A percentile compares a stretch with the other conserved stretches of the same genome.
These are phyloP conservation scores for Pseudorhiza aurosa DNA, from an alignment of 30 jellyfish, hydroid and myxozoan species.

Conservation along the genomic window DNA sequence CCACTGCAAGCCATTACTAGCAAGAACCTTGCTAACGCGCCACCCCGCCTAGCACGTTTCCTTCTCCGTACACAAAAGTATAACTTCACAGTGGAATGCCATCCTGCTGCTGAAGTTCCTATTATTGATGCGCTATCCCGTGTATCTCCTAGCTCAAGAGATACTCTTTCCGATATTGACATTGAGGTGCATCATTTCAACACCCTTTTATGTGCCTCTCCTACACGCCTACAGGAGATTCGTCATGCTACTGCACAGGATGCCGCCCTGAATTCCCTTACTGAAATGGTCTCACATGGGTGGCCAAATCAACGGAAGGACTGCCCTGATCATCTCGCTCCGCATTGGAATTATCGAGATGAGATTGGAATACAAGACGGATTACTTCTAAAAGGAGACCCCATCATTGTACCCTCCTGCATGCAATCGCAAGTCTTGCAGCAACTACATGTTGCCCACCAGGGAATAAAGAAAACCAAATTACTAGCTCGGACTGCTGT, in stretches of 20 bases:
- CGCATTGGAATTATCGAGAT: slow-evolving; percentile 18
- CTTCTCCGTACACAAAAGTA: slow-evolving; percentile 25
- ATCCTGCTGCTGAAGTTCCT: slow-evolving; percentile 18
- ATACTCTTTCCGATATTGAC: background rate
- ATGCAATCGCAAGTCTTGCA: slow-evolving; percentile 11
- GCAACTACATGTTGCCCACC: slow-evolving; percentile 55
- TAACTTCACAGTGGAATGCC: slow-evolving; percentile 24
- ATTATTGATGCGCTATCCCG: slow-evolving; percentile 32
- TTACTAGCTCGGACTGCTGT: slow-evolving; percentile 39
- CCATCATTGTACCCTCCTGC: slow-evolving; percentile 10
- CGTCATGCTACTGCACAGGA: slow-evolving; percentile 18
- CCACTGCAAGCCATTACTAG: slow-evolving; percentile 31
- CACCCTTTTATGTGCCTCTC: background rate
- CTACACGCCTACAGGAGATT: slow-evolving; percentile 10
- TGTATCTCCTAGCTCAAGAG: slow-evolving; percentile 6
- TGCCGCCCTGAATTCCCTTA: background rate
- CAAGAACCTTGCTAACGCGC: slow-evolving; percentile 32
- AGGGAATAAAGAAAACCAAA: slow-evolving; percentile 39
- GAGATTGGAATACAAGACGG: slow-evolving; percentile 14
- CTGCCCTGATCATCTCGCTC: slow-evolving; percentile 11
- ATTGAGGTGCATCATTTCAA: slow-evolving; percentile 6
- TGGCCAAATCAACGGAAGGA: slow-evolving; percentile 22
- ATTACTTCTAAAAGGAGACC: slow-evolving; percentile 13
- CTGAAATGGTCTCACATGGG: slow-evolving; percentile 1
- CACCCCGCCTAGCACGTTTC: slow-evolving; percentile 15